Base-by-base conservation (phyloP, 2,888 invertebrate species). In the Linyphia triangularis region DNA sequence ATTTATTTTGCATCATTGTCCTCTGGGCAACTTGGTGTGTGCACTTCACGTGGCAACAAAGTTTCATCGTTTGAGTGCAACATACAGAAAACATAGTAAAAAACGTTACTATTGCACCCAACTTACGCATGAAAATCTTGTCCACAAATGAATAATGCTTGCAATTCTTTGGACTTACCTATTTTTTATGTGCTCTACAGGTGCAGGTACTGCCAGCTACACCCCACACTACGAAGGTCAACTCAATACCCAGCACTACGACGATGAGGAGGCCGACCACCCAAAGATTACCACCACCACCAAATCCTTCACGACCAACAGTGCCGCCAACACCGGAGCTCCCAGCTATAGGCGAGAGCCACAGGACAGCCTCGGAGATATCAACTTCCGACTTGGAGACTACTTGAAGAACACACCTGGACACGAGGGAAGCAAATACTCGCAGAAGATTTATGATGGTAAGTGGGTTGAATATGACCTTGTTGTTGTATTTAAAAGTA, bases 361-460 rank as follows among this genome's bases (percentile, higher is more conserved):
- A 7, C 16, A n/a, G n/a, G 83, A 81, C 59, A 63, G 70, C 19
- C 26, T 89, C 22, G 89, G 89, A 22, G 79, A 89, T 51, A 79
- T 89, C 40, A 51, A 57, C 10, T 89, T 84, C 84, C 69, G 77
- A 33, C 73, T 89, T 7, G 81, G 69, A 13, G 89, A 89, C 40
- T 89, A 89, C 59, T 24, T 89, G 72, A 89, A 89, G 65, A 69
- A 79, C n/a, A 33, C 89, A 1, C 89, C 83, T n/a, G 89, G 88
- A 65, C 83, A 84, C 22, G 88, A 88, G 28, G 67, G 40, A 51
- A 83, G 83, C 57, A 88, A 75, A 30, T 88, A 59, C 51, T 77
- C 70, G 33, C 82, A 82, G 75, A 88, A 88, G 26, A 30, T 77
- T 3, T 83, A 61, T 61, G 82, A 83, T 72, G 89, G 89, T 89